Evolutionary conservation across 2,797 vertebrate species (phyloP), one percentile per base, ranked within the genome.

Genomic region (Poecilia velifera): DNA sequence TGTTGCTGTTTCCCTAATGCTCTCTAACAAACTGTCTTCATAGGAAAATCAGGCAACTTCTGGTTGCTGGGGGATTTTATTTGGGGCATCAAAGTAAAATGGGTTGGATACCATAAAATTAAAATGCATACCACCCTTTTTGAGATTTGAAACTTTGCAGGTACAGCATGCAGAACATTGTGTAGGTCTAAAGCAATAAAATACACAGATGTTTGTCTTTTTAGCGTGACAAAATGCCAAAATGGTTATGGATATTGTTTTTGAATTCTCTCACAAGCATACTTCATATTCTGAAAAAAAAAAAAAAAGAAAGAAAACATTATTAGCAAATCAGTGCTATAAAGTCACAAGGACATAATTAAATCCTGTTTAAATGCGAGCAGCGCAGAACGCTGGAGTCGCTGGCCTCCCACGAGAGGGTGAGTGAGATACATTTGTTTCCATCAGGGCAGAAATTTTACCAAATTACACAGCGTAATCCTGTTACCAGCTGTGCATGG

Each of bases 391-490:
- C 16, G 5, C 49, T 75, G 64, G 64, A 75, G 51, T 70, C 59
- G 57, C 49, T 6, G 18, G 34, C 59, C 55, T 79, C 71, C 14
- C 20, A 28, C 13, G 13, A 45, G 47, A 53, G 39, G 39, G 28
- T 46, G 59, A 55, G n/a, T n/a, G n/a, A 53, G 45, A 46, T 72
- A 39, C 39, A 14, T 68, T 59, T 71, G 51, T 75, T 47, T 66
- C 28, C 45, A 53, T 41, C 53, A 72, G 16, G 55, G 25, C 39
- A 39, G 62, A 20, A 20, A 10, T 47, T 75, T 80, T 20, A 62
- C 73, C 43, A 76, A 73, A 72, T 75, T 25, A 77, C 64, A 46
- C 66, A 43, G 3, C 49, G 55, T 66, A 14, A 83, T 82, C 74
- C 62, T 75, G 76, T 77, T 77, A 47, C 22, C 66, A 47, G 71